Evolutionary conservation across 2,113 vertebrate species (phyloP), one percentile per base, ranked within the genome.

Genomic region (Xenopus borealis): DNA sequence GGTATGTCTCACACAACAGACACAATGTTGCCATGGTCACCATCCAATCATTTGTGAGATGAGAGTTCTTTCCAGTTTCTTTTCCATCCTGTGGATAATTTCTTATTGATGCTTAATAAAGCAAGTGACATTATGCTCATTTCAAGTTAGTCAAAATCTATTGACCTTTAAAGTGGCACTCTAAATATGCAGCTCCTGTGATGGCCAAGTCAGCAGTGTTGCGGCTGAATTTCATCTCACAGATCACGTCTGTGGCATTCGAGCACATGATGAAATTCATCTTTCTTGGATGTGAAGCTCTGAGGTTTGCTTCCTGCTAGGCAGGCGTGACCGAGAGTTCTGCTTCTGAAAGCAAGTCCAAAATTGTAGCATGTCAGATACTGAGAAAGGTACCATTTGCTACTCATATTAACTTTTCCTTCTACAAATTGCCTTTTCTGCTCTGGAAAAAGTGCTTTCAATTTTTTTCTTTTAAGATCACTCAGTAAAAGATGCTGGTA

Each of bases 11-110:
- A 0, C 72, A 10, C 9, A 78, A 74, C 4, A 80, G 89, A 83
- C 3, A 3, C 81, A 80, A 77, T 76, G 83, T 86, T 82, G 53
- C 82, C 84, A 81, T 86, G 85, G 72, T 78, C 86, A 87, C 82
- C 82, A 81, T 63, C 77, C 78, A 75, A 70, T 77, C 50, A 57
- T 69, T 63, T 52, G 47, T 57, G 18, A 64, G 59, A 77, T 30
- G 12, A 77, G 67, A 64, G 67, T 46, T 20, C 74, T 77, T 58
- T 75, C n/a, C 20, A 50, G 20, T 58, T 70, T 77, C 70, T 40
- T 50, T 55, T 50, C 61, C 64, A 70, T 77, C 67, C 59, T 59
- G 18, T 62, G 33, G 69, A 46, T 64, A 70, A 68, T 70, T 77
- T 70, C 46, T 63, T 57, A 46, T 64, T 77, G 74, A 70, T 57